A percentile compares a stretch with the other conserved stretches of the same genome.
These are phyloP conservation scores for Latrodectus geometricus DNA, from an alignment of 1,140 invertebrate species.

Conservation along the genomic window DNA sequence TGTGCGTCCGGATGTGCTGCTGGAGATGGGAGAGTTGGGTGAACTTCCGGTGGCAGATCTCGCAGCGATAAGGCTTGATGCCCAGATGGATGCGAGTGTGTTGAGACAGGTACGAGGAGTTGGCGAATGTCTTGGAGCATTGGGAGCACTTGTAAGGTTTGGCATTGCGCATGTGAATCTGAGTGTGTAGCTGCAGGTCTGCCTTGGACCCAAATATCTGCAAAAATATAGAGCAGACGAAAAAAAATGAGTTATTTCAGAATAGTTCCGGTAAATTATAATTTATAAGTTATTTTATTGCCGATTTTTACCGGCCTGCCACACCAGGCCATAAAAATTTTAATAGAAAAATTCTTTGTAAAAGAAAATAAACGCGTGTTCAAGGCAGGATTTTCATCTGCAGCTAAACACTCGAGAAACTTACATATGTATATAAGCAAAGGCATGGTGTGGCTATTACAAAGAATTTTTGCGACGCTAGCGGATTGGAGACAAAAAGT, in stretches of 20 bases:
- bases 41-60: constrained; percentile 98
- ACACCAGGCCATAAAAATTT: constrained; percentile 58
- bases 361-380: constrained; percentile 26
- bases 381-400: constrained; percentile 61
- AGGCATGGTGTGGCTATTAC: constrained; percentile 59
- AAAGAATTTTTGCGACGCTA: constrained; percentile 42
- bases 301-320: constrained; percentile 58
- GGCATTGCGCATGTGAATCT: constrained; percentile 97
- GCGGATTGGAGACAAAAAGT: constrained; percentile 56
- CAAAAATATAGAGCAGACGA: constrained; percentile 65
- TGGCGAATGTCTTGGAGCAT: constrained; percentile 98
- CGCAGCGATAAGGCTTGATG: constrained; percentile 75
- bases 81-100: constrained; percentile 98
- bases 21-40: constrained; percentile 98
- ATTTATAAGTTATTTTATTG: background rate
- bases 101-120: constrained; percentile 98
- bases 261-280: constrained; percentile 1
- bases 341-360: constrained; percentile 1
- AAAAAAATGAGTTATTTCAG: constrained; percentile 26
- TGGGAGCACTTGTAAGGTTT: constrained; percentile 99
- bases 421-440: constrained; percentile 27
- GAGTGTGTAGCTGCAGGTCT: constrained; percentile 95
- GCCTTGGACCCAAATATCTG: constrained; percentile 98
- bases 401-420: constrained; percentile 61
- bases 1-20: constrained; percentile 98